Evolutionary conservation across 2,797 vertebrate species (phyloP).

Genomic region (Enteromius thamalakanensis): DNA sequence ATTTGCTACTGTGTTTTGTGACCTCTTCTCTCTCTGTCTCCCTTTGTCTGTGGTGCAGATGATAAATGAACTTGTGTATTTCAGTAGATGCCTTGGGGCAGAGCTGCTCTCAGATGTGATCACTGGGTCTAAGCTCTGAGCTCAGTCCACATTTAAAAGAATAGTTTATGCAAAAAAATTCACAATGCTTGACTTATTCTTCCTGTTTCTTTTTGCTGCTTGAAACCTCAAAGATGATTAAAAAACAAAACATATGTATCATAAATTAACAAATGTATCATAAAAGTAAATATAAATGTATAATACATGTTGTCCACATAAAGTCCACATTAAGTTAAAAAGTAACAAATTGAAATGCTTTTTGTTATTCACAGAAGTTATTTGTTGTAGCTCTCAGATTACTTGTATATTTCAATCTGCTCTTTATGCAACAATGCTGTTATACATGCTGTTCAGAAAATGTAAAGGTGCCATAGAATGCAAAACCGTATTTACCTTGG

Average conservation of each 20-base stretch:
- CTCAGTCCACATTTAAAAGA: not conserved
- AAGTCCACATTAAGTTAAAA: not conserved
- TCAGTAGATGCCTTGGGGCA: not conserved
- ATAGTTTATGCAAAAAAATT: not conserved
- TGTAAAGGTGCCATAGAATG: too few species aligned
- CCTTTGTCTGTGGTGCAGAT: not conserved
- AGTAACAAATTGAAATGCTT: not conserved
- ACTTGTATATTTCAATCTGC: not conserved
- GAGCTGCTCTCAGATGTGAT: not conserved
- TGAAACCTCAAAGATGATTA: not conserved
- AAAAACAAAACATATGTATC: too few species aligned
- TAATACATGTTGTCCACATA: not conserved
- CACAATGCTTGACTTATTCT: not conserved
- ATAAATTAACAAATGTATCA: too few species aligned
- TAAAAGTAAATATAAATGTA: not conserved
- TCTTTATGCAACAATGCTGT: not conserved
- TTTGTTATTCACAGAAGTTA: not conserved
- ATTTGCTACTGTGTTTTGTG: not conserved
- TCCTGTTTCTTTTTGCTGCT: not conserved
- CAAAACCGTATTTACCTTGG: too few species aligned
- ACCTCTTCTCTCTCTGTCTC: not conserved
- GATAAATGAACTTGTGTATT: constrained; percentile 17
- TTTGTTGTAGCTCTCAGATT: not conserved
- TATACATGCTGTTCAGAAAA: not conserved
- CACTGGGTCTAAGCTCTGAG: not conserved